phyloP scores from a whole-genome alignment of 2,797 vertebrate species.

The Ibycter americanus region DNA sequence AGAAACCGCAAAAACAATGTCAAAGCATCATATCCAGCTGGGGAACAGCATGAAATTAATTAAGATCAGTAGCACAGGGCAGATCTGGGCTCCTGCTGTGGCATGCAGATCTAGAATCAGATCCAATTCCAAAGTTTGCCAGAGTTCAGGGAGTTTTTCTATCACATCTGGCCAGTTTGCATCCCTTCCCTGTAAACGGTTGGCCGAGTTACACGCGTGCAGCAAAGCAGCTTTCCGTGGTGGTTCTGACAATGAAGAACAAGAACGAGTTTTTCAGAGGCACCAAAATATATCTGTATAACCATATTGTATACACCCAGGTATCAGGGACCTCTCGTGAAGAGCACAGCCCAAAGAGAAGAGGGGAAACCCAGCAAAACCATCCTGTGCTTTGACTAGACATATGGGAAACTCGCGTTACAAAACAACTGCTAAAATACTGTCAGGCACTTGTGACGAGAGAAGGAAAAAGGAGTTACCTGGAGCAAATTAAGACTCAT shows the following conservation, averaged over 20 bases:
- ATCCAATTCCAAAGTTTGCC: background rate
- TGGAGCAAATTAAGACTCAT: background rate
- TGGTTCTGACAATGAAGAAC: background rate
- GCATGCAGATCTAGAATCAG: background rate
- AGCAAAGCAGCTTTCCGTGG: background rate
- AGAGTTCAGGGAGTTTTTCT: background rate
- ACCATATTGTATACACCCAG: too few relatives aligned
- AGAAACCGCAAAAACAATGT: background rate
- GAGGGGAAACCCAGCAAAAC: background rate
- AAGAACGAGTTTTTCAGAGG: background rate
- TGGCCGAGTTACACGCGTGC: fast-evolving
- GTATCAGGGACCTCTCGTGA: background rate
- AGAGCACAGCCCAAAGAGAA: background rate
- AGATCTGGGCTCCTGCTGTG: background rate
- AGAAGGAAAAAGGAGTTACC: background rate
- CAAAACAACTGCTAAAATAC: background rate
- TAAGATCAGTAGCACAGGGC: background rate
- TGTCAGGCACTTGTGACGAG: background rate
- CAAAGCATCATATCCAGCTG: background rate
- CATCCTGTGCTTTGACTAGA: background rate
- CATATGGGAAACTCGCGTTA: background rate
- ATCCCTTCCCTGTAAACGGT: background rate
- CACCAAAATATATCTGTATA: fast-evolving
- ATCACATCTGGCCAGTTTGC: background rate
- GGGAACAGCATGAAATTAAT: background rate